phyloP scores from a whole-genome alignment of 1,140 invertebrate species.

The Drosophila neocordata region DNA sequence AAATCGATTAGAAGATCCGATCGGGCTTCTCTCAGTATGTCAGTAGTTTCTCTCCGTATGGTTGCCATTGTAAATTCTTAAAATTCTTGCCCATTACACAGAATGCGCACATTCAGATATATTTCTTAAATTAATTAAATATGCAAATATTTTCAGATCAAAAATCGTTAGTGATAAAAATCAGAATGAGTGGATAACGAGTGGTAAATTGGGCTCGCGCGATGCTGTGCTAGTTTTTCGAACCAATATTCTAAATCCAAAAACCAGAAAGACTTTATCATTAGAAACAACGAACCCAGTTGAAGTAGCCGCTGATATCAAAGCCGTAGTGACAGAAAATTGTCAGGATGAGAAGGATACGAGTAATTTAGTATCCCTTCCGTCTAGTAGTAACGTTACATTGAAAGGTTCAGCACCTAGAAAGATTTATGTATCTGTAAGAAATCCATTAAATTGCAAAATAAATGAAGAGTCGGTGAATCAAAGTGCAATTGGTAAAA shows the following conservation, averaged over 20 bases:
- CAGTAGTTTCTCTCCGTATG: too few relatives aligned
- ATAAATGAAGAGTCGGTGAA: conserved; percentile 31
- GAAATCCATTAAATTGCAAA: conserved; percentile 37
- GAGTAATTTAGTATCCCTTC: conserved; percentile 14
- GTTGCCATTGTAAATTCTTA: not conserved
- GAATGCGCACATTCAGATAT: too few relatives aligned
- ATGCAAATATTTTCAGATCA: conserved; percentile 25
- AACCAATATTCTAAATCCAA: conserved; percentile 72
- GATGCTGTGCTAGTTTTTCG: conserved; percentile 79
- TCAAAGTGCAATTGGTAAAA: conserved; percentile 32
- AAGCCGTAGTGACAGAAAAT: conserved; percentile 1
- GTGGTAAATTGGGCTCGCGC: conserved; percentile 74
- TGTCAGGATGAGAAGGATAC: not conserved
- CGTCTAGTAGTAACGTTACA: conserved; percentile 26
- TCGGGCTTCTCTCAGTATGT: too few relatives aligned
- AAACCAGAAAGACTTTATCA: conserved; percentile 53
- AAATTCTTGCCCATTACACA: not conserved
- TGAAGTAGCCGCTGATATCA: conserved; percentile 19
- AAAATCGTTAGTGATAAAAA: conserved; percentile 41
- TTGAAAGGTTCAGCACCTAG: conserved; percentile 28
- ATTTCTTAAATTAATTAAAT: not conserved
- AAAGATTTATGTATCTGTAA: conserved; percentile 41
- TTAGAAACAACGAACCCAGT: conserved; percentile 26
- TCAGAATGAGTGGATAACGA: conserved; percentile 77
- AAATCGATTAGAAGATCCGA: too few relatives aligned